Evolutionary conservation across 2,113 vertebrate species (phyloP).

Genomic region (Ophthalmolycus amberensis): DNA sequence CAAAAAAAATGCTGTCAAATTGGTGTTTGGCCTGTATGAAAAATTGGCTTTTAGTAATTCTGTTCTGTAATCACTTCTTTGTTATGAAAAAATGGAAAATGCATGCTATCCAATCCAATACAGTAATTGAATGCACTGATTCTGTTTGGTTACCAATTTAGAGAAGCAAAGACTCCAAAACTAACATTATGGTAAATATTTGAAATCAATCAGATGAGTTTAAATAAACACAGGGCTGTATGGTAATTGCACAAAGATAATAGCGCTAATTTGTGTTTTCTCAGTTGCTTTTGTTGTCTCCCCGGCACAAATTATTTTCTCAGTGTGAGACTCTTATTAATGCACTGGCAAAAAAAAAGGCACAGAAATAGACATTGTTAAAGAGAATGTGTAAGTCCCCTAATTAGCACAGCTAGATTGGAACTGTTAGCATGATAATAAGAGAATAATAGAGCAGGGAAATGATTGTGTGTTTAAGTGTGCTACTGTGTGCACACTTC

Average conservation of each 20-base stretch:
- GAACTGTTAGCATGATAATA: conserved; percentile 80
- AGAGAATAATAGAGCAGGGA: conserved; percentile 79
- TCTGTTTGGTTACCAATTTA: conserved; percentile 68
- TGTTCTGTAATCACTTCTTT: conserved; percentile 37
- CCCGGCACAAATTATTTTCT: conserved; percentile 78
- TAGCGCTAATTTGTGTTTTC: conserved; percentile 81
- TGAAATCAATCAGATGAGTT: conserved; percentile 73
- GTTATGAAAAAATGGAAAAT: conserved; percentile 54
- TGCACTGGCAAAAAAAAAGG: conserved; percentile 63
- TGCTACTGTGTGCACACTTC: conserved; percentile 26
- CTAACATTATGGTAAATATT: conserved; percentile 78
- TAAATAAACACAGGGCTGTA: conserved; percentile 78
- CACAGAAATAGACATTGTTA: conserved; percentile 76
- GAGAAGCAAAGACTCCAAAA: conserved; percentile 57
- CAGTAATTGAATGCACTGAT: conserved; percentile 62
- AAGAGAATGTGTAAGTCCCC: conserved; percentile 80
- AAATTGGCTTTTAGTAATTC: conserved; percentile 32
- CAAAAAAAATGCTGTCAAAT: conserved; percentile 17
- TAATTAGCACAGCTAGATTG: conserved; percentile 80
- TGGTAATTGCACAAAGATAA: conserved; percentile 81
- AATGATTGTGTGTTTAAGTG: conserved; percentile 56
- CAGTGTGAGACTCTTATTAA: conserved; percentile 82
- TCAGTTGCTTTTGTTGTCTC: conserved; percentile 81
- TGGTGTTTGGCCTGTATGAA: conserved; percentile 22
- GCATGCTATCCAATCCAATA: conserved; percentile 38